Percentiles rank a stretch among this genome's conserved stretches.
phyloP scores from a whole-genome alignment of 1,140 invertebrate species.

The Ceratitis capitata region DNA sequence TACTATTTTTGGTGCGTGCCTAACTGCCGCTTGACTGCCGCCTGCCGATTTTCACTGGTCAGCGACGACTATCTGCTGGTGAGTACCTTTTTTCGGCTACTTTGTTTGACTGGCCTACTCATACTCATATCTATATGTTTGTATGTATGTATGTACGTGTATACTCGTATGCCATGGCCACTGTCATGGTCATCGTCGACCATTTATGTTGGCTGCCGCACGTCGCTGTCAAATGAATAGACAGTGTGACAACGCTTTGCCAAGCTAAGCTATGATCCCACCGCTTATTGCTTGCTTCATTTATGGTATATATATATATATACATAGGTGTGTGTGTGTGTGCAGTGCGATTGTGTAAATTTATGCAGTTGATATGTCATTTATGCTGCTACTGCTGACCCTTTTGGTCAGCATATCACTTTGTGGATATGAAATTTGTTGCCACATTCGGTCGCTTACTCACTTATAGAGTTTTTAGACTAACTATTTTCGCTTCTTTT shows the following conservation, averaged over 20 bases:
- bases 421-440: background rate
- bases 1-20: slow-evolving; percentile 43
- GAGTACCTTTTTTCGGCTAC: background rate
- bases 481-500: no score
- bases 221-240: slow-evolving; percentile 30
- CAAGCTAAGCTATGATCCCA: slow-evolving; percentile 24
- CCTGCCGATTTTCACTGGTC: background rate
- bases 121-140: no score
- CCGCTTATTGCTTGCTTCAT: background rate
- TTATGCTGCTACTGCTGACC: background rate
- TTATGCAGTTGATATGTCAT: slow-evolving; percentile 38
- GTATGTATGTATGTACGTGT: no score
- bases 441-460: background rate
- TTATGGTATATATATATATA: background rate
- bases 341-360: slow-evolving; percentile 20
- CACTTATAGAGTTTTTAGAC: background rate
- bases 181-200: slow-evolving; percentile 28
- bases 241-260: slow-evolving; percentile 35
- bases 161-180: background rate
- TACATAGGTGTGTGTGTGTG: background rate
- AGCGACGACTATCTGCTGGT: background rate
- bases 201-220: slow-evolving; percentile 27
- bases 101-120: background rate
- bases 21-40: background rate
- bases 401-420: slow-evolving; percentile 27